Base-by-base conservation (phyloP, 2,797 vertebrate genomes). In the Peromyscus nudipes region DNA sequence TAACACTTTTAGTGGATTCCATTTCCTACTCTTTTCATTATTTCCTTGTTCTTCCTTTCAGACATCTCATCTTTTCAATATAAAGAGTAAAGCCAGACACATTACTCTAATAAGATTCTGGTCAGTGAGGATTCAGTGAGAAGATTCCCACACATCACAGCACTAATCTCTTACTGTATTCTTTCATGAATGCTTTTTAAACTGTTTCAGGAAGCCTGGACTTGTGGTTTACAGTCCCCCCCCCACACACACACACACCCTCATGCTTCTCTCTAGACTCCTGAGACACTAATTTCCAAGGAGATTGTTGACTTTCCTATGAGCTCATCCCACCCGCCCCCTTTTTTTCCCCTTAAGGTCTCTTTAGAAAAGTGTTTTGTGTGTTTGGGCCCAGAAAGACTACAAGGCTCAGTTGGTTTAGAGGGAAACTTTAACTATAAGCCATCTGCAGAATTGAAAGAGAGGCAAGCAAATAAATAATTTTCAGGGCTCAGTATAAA, bases 11-110 rank as follows among this genome's bases (percentile, higher is more conserved):
- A 92, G 83, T 97, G 82, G 82, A 43, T 60, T 76, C 43, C 34
- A 92, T 89, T 95, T 97, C 55, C 75, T 83, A 90, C 10, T 92
- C 64, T 95, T 90, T 93, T 93, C 57, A 94, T 97, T 92, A 95
- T 91, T 93, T 94, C 37, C 73, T 64, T 43, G 49, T 90, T 57
- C 82, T 96, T 91, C 43, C 89, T 95, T 93, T 87, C 92, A 92
- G 79, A 31, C 4, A 55, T 86, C 49, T 96, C 17, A 37, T 77
- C 96, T 64, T 95, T 92, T 95, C 52, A 89, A 52, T 64, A 85
- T 82, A 57, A 97, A 95, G 62, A 89, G n/a, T 37, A 93, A 95
- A 88, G 67, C 49, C 87, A 96, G 75, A 67, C 52, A 55, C 57
- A 95, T 87, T 57, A 86, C 19, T 57, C 67, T 89, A 95, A 94